Evolutionary conservation across 2,797 vertebrate genomes (phyloP), one percentile per base, ranked within the genome.

Genomic region (Centropyge bicolor): DNA sequence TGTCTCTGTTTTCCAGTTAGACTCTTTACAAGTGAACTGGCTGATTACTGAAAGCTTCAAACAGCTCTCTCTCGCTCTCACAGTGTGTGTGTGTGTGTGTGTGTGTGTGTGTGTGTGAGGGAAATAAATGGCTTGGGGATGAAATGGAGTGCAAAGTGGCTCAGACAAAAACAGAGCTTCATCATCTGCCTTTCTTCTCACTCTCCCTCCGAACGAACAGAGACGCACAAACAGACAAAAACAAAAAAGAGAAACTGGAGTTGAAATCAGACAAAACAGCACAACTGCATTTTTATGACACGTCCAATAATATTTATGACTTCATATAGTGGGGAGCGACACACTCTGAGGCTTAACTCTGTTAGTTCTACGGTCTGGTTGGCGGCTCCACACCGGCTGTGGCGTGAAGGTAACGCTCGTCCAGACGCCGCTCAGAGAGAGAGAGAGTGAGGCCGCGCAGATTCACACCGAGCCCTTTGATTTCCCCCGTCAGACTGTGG

Each of bases 401-500:
- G 48, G 83, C 89, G 83, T 51, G 75, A 51, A 88, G 86, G 40
- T 5, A 80, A 46, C 45, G 38, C 76, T 71, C 59, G 60, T 77
- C 82, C 70, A 22, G 57, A 73, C 73, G 78, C 78, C 72, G 82
- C 78, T 72, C 51, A 82, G 74, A 78, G 80, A 78, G 68, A 81
- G 79, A 19, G 72, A 46, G 56, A 71, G 48, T 41, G 77, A 73
- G 57, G 71, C 55, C n/a, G n/a, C n/a, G n/a, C n/a, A n/a, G n/a
- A n/a, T n/a, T n/a, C n/a, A n/a, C n/a, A n/a, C n/a, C n/a, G n/a
- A n/a, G n/a, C n/a, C n/a, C n/a, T n/a, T n/a, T n/a, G n/a, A n/a
- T n/a, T n/a, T n/a, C n/a, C n/a, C n/a, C n/a, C n/a, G n/a, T n/a
- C n/a, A n/a, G n/a, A n/a, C n/a, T n/a, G n/a, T n/a, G n/a, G n/a